These are phyloP conservation scores for Noctua fimbriata DNA, from an alignment of 2,888 invertebrate species.

Conservation along the genomic window DNA sequence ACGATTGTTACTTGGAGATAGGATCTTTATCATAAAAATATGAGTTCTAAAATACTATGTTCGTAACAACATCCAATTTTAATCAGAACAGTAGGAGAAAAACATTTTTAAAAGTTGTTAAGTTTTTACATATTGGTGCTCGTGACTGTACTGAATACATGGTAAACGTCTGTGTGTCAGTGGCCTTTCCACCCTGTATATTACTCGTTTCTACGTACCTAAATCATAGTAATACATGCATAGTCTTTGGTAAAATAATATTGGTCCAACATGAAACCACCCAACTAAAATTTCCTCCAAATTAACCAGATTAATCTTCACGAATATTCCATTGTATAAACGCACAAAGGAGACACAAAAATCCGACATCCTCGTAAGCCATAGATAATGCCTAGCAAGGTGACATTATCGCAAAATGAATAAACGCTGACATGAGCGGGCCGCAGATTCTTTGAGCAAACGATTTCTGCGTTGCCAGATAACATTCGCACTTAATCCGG, in stretches of 20 bases:
- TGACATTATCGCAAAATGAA: conserved; percentile 68
- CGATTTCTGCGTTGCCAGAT: conserved; percentile 70
- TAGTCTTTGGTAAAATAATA: not conserved
- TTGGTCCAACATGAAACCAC: conserved; percentile 1
- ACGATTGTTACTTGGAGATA: no score
- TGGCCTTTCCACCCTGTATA: not conserved
- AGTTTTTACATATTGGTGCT: no score
- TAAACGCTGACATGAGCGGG: conserved; percentile 74
- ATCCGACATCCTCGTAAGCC: conserved; percentile 45
- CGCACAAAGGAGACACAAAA: conserved; percentile 44
- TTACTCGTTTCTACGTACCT: not conserved
- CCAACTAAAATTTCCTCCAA: conserved; percentile 38
- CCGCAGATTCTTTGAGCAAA: conserved; percentile 67
- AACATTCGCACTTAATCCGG: conserved; percentile 68
- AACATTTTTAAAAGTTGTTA: no score
- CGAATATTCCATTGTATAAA: conserved; percentile 40
- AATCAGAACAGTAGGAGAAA: no score
- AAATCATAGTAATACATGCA: not conserved
- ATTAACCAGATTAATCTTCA: conserved; percentile 51
- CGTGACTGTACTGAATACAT: no score
- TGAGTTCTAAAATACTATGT: no score
- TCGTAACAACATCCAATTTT: no score
- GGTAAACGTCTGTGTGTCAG: no score
- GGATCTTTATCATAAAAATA: no score
- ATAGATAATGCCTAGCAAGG: conserved; percentile 64